phyloP scores from a whole-genome alignment of 2,797 vertebrate species.

The Sebastes matsubarae region DNA sequence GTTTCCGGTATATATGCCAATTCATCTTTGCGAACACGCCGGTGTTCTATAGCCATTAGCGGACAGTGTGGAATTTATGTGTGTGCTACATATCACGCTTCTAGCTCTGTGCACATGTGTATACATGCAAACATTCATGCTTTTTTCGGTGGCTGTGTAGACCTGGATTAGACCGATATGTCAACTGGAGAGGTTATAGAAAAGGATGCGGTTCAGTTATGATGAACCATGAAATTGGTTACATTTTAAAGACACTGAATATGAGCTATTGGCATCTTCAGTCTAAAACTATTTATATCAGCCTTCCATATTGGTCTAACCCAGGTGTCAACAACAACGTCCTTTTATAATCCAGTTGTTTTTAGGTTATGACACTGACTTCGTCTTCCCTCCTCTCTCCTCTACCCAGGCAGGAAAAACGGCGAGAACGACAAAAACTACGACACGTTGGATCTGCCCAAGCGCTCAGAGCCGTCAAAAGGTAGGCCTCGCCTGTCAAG shows the following conservation, averaged over 20 bases:
- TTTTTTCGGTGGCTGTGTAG: background rate
- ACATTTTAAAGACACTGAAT: background rate
- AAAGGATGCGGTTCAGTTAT: background rate
- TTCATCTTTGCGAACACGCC: slow-evolving; percentile 9
- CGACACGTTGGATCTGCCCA: slow-evolving; percentile 92
- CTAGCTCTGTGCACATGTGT: slow-evolving; percentile 1
- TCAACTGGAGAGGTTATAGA: background rate
- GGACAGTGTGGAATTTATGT: background rate
- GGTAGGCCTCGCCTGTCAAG: slow-evolving; percentile 67
- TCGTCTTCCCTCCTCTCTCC: slow-evolving; percentile 24
- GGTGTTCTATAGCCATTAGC: background rate
- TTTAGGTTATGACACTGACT: slow-evolving; percentile 21
- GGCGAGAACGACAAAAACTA: slow-evolving; percentile 90
- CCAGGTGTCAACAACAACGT: slow-evolving; percentile 11
- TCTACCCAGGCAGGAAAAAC: slow-evolving; percentile 88
- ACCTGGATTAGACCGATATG: slow-evolving; percentile 23
- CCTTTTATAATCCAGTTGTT: background rate
- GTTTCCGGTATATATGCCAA: background rate
- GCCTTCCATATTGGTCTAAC: slow-evolving; percentile 10
- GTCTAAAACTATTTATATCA: background rate
- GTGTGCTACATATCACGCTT: slow-evolving; percentile 5
- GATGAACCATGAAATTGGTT: background rate
- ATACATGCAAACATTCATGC: slow-evolving; percentile 15
- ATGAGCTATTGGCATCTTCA: background rate
- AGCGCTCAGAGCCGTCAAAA: slow-evolving; percentile 90